Conservation (phyloP, 1,140 invertebrate genomes). For the Sesamia nonagrioides region DNA sequence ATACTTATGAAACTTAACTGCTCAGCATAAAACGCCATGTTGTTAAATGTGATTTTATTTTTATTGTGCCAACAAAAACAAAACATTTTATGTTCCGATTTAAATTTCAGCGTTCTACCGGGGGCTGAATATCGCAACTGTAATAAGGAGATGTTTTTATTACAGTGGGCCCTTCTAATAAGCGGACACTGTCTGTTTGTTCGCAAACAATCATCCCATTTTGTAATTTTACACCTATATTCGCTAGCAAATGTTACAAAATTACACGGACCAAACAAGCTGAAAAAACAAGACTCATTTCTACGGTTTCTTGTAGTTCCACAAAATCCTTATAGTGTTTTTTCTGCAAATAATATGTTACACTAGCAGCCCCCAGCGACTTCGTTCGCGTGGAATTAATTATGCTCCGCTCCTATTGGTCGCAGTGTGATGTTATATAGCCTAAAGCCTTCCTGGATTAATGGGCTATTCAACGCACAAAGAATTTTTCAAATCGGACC, state of each 20-base stretch:
- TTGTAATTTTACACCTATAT: conserved; percentile 82
- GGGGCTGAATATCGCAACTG: conserved; percentile 64
- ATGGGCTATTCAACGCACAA: too few species aligned
- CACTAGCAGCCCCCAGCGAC: too few species aligned
- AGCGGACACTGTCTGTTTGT: conserved; percentile 81
- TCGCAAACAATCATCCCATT: conserved; percentile 81
- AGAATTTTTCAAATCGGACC: too few species aligned
- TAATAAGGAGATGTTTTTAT: conserved; percentile 85
- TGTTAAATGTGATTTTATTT: conserved; percentile 77
- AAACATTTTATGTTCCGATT: conserved; percentile 81
- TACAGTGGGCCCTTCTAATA: conserved; percentile 81
- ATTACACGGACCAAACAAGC: conserved; percentile 70
- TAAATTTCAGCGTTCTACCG: conserved; percentile 74
- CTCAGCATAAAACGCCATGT: conserved; percentile 60
- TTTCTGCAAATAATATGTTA: too few species aligned
- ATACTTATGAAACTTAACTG: conserved; percentile 41
- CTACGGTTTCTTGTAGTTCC: not conserved
- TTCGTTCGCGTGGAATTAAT: too few species aligned
- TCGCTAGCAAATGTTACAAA: conserved; percentile 68
- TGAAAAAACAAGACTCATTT: conserved; percentile 61
- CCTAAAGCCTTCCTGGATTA: too few species aligned
- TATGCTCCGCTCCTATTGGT: too few species aligned
- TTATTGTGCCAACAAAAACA: conserved; percentile 77
- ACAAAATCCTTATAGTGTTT: too few species aligned
- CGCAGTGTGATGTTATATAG: too few species aligned